phyloP scores from a whole-genome alignment of 1,140 invertebrate genomes.

The Platyura marginata region DNA sequence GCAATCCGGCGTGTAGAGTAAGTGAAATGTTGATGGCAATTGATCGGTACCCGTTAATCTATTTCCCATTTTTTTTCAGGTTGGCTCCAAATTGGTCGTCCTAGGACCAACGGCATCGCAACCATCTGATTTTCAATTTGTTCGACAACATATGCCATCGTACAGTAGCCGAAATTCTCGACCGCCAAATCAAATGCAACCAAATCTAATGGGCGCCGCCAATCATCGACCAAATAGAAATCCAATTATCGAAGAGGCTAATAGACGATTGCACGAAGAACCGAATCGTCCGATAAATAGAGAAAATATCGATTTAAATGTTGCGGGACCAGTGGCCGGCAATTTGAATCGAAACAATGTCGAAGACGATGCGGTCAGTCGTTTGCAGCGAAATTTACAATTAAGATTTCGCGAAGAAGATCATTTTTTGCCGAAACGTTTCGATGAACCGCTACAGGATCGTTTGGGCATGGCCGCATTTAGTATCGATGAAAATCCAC shows the following conservation, averaged over 20 bases:
- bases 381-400: conserved; percentile 19
- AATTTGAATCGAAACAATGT: not conserved
- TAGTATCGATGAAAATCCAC: conserved; percentile 8
- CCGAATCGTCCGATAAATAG: not conserved
- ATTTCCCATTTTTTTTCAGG: conserved; percentile 12
- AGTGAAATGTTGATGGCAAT: not conserved
- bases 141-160: conserved; percentile 9
- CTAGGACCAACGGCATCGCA: conserved; percentile 19
- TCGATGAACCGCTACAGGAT: conserved; percentile 17
- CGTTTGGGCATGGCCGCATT: conserved; percentile 23
- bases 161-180: conserved; percentile 4
- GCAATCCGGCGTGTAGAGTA: conserved; percentile 69
- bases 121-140: conserved; percentile 20
- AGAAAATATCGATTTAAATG: not conserved
- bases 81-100: conserved; percentile 26
- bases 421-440: conserved; percentile 16
- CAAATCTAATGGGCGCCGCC: too few species aligned
- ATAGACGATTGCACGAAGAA: not conserved
- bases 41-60: not conserved
- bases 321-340: not conserved
- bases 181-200: conserved; percentile 7
- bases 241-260: not conserved
- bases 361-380: conserved; percentile 15
- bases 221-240: not conserved
- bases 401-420: conserved; percentile 17